Evolutionary conservation across 1,140 invertebrate species (phyloP), one percentile per base, ranked within the genome.

Genomic region (Bombus turneri): DNA sequence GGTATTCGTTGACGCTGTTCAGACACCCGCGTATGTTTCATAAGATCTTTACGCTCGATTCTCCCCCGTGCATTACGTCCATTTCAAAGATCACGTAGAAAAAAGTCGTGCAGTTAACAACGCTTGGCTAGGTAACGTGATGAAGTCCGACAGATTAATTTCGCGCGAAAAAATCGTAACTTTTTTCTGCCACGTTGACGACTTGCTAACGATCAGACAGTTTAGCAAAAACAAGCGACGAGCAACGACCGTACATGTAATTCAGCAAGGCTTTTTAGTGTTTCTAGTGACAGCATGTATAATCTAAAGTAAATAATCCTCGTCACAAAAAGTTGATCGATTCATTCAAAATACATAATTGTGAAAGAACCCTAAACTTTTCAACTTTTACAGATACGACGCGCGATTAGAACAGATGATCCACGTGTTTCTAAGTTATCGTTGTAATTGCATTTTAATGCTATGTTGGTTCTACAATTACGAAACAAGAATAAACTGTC

Each of bases 31-130:
- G 53, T 39, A 47, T 69, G 57, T 64, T 68, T 47, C 87, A 64
- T 89, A 88, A 88, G 88, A 89, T 89, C 64, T 64, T 87, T 75
- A 78, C 77, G 34, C 64, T 68, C 25, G 76, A 88, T 86, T 71
- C 74, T 62, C 41, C 76, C 34, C 39, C 69, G 53, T 75, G 64
- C 37, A 57, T 87, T 47, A n/a, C 64, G 73, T 87, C 41, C 57
- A 53, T 59, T 39, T 73, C 8, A 81, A 53, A 87, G 83, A 87
- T 87, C 41, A 53, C 66, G 57, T 71, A 37, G 78, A 75, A 81
- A 53, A 87, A 84, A 72, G 28, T 80, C 34, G 57, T 59, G 43
- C 31, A 15, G 64, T 12, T 34, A 64, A 77, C 34, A 8, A 62
- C 15, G 57, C 57, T 76, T 12, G 37, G 9, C 72, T 47, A 10